phyloP scores from a whole-genome alignment of 2,888 invertebrate species.

The Trichogramma evanescens region DNA sequence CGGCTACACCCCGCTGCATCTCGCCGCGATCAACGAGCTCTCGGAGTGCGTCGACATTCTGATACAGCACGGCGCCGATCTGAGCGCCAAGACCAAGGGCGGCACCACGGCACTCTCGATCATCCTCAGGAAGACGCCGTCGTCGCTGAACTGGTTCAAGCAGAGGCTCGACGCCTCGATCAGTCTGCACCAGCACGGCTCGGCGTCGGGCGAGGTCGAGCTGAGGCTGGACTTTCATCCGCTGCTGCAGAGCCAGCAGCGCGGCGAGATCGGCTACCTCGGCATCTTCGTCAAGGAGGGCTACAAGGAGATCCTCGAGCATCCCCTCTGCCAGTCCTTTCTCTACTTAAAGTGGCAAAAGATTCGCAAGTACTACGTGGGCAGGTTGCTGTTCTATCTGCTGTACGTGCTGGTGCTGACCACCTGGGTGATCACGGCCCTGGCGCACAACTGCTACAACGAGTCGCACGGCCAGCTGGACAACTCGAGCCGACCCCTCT shows the following conservation, averaged over 20 bases:
- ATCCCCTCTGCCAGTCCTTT: slow-evolving; percentile 82
- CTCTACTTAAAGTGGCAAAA: slow-evolving; percentile 85
- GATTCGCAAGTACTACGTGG: slow-evolving; percentile 80
- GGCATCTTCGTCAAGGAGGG: slow-evolving; percentile 84
- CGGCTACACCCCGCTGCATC: slow-evolving; percentile 77
- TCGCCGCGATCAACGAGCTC: slow-evolving; percentile 78
- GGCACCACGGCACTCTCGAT: slow-evolving; percentile 80
- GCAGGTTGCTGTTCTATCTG: slow-evolving; percentile 69
- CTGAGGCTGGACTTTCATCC: slow-evolving; percentile 76
- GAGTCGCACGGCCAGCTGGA: slow-evolving; percentile 59
- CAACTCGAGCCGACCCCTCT: slow-evolving; percentile 53
- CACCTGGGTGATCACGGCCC: slow-evolving; percentile 70
- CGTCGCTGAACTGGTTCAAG: slow-evolving; percentile 74
- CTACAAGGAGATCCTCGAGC: slow-evolving; percentile 77
- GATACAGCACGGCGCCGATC: slow-evolving; percentile 78
- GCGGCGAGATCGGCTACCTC: slow-evolving; percentile 76
- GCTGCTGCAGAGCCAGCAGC: slow-evolving; percentile 74
- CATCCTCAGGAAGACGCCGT: slow-evolving; percentile 79
- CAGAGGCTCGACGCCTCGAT: slow-evolving; percentile 77
- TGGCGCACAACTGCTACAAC: slow-evolving; percentile 80
- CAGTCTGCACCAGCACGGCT: slow-evolving; percentile 69
- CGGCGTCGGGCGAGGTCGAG: slow-evolving; percentile 73
- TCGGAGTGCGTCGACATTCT: slow-evolving; percentile 79
- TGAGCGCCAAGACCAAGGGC: slow-evolving; percentile 81
- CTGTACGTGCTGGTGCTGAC: slow-evolving; percentile 76